phyloP scores from a whole-genome alignment of 2,797 vertebrate genomes.

The Acrocephalus scirpaceus region DNA sequence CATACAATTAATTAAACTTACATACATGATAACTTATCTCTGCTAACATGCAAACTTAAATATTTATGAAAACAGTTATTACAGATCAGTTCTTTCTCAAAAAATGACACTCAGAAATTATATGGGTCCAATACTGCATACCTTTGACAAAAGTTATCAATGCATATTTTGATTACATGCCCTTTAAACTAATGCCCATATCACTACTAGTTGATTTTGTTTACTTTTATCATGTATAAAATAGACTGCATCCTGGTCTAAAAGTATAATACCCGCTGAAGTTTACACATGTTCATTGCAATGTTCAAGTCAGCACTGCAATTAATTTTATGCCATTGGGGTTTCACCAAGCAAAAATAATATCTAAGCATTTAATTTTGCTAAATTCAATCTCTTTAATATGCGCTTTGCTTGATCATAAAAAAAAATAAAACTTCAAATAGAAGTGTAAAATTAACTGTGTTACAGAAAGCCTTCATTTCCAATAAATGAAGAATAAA shows the following conservation, averaged over 20 bases:
- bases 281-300: neutral
- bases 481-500: constrained; percentile 23
- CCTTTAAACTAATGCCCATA: neutral
- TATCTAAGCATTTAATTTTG: constrained; percentile 39
- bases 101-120: neutral
- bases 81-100: neutral
- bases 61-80: neutral
- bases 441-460: constrained; percentile 7
- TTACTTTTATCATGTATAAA: constrained; percentile 1
- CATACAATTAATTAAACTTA: neutral
- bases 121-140: neutral
- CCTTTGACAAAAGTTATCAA: neutral
- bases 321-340: constrained; percentile 37
- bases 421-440: constrained; percentile 34
- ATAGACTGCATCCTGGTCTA: constrained; percentile 20
- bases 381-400: constrained; percentile 18
- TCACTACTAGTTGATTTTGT: neutral
- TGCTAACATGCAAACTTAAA: neutral
- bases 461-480: neutral
- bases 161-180: neutral
- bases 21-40: neutral
- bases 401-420: constrained; percentile 1
- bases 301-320: neutral
- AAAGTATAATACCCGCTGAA: neutral
- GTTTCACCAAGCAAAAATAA: constrained; percentile 38